Evolutionary conservation across 2,888 invertebrate genomes (phyloP).

Genomic region (Caenorhabditis macrosperma): DNA sequence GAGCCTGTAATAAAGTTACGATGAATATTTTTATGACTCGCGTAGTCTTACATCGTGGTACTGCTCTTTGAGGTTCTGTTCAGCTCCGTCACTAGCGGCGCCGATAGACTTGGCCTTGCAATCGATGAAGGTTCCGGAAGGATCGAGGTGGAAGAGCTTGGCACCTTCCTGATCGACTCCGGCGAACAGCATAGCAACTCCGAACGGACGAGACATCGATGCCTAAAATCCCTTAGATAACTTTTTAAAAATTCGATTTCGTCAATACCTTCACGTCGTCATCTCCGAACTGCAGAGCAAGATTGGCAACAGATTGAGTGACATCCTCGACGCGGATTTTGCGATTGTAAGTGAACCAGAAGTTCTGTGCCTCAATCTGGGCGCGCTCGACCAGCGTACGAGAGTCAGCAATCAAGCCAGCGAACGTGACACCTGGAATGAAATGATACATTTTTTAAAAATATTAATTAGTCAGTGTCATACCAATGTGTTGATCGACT

Average conservation of each 20-base stretch:
- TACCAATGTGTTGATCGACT: constrained; percentile 95
- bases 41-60: constrained; percentile 83
- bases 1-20: constrained; percentile 84
- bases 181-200: constrained; percentile 98
- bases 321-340: constrained; percentile 89
- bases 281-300: constrained; percentile 99
- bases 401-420: constrained; percentile 96
- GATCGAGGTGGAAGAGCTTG: constrained; percentile 92
- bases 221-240: constrained; percentile 84
- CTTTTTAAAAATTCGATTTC: background rate
- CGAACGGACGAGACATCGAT: constrained; percentile 92
- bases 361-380: constrained; percentile 88
- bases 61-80: constrained; percentile 90
- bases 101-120: constrained; percentile 99
- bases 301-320: constrained; percentile 97
- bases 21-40: background rate
- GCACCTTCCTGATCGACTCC: constrained; percentile 91
- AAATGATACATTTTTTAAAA: too few species aligned
- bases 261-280: constrained; percentile 93
- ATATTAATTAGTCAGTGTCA: too few species aligned
- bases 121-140: constrained; percentile 89
- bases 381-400: constrained; percentile 94
- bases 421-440: constrained; percentile 76
- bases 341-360: constrained; percentile 80
- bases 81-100: constrained; percentile 98